Base-by-base conservation (phyloP, 2,797 vertebrate species). In the Takifugu rubripes region DNA sequence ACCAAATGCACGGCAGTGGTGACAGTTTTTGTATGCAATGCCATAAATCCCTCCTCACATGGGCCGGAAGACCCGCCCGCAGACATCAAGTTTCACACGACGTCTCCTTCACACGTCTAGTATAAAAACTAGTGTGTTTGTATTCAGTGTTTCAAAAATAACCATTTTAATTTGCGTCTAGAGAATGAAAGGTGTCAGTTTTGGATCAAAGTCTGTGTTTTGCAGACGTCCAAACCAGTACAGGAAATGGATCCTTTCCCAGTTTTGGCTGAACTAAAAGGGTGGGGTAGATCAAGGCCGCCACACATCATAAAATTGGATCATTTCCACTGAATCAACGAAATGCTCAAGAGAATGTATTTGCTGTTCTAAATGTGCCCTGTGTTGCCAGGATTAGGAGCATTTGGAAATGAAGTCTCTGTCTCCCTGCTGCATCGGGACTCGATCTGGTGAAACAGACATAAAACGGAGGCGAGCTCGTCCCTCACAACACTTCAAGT, bases 161-260 rank as follows among this genome's bases (percentile, higher is more conserved):
- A 40, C 36, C 3, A 12, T 40, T 40, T 40, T 11, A 40, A 40
- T 64, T 55, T 70, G 53, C 61, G 25, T 33, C 6, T 21, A 50
- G 53, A 43, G 74, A 68, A 58, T 33, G 53, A 53, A 65, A 73
- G 70, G 45, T 55, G 61, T 70, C 54, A 63, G 52, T 79, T 81
- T 78, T 74, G 78, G 68, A 82, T 84, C 81, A 72, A 82, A 72
- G 87, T 70, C 76, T 70, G 75, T 78, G 1, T 45, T 17, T 45
- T 4, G 15, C 6, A 3, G 15, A 17, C 5, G 43, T 8, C 16
- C 65, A 48, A 21, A 21, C 14, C 43, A 65, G 63, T 56, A 70
- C 85, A 89, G 84, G 88, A 90, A 88, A 76, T 56, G 52, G 59
- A 71, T 78, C 55, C 36, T 52, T 71, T 84, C 81, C 78, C 84